Evolutionary conservation across 2,113 vertebrate genomes (phyloP), one percentile per base, ranked within the genome.

Genomic region (Platanista minor): DNA sequence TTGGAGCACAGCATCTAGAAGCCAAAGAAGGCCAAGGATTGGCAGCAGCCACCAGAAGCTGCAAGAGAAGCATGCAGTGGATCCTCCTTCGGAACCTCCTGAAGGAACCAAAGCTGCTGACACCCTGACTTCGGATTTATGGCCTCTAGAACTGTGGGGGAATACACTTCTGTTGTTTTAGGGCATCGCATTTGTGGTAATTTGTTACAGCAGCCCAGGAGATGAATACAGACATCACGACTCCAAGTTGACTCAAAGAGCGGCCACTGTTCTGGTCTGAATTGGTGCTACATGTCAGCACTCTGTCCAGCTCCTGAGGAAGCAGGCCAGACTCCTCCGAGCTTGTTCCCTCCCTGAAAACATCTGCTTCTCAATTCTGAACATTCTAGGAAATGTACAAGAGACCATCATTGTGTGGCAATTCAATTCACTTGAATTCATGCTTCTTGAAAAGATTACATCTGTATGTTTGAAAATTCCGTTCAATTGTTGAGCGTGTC

Each of bases 391-490:
- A 95, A 96, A 93, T 20, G 18, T 46, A 69, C 17, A 84, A 61
- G 78, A 90, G 27, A 31, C 59, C 82, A 43, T 86, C 54, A 69
- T 85, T 87, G 82, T 23, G 14, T 0, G 43, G 43, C 90, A 87
- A 71, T 61, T 95, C 72, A 67, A 91, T 78, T 87, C 67, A 36
- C 43, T 95, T 81, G 78, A 75, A 97, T 95, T 93, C 69, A 27
- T 6, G 66, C 13, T 29, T 3, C 87, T 69, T 36, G 39, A 82
- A 86, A 96, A 93, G 91, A 86, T 54, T 87, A 12, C 75, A 85
- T 97, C 91, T 94, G 90, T 85, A 92, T 85, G 87, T 97, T 93
- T 95, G 77, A 81, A 95, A 96, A 95, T 97, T 80, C 39, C 0
- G 8, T 72, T 87, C 83, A 25, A 93, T 97, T 95, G 91, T 81